phyloP scores from a whole-genome alignment of 2,888 invertebrate genomes.

The Andrena trimmerana region DNA sequence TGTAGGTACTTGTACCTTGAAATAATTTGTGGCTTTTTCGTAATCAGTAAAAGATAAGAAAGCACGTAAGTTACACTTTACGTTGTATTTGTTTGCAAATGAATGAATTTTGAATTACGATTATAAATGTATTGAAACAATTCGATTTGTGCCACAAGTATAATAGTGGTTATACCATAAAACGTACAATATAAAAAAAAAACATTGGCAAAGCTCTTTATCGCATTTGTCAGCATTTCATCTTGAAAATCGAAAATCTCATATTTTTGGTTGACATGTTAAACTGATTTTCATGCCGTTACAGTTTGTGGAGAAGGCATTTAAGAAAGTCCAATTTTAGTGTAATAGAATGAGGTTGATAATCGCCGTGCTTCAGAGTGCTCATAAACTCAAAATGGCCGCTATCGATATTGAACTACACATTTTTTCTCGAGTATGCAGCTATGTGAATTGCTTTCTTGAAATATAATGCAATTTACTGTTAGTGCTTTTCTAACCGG shows the following conservation, averaged over 20 bases:
- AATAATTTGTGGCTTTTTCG: constrained; percentile 13
- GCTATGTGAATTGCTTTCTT: constrained; percentile 58
- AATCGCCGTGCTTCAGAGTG: constrained; percentile 65
- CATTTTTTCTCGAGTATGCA: constrained; percentile 55
- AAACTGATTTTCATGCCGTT: constrained; percentile 2
- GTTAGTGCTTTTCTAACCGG: constrained; percentile 19
- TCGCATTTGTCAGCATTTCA: constrained; percentile 34
- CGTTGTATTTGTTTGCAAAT: neutral
- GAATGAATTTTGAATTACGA: neutral
- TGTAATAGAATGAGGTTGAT: constrained; percentile 61
- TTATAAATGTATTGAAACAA: constrained; percentile 4
- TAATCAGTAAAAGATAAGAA: constrained; percentile 5
- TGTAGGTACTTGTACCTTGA: neutral
- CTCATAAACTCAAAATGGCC: constrained; percentile 78
- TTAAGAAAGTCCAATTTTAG: constrained; percentile 63
- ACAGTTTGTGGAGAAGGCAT: constrained; percentile 14
- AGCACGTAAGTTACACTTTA: neutral
- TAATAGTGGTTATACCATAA: constrained; percentile 6
- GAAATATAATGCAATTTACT: constrained; percentile 33
- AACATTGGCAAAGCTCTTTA: constrained; percentile 39
- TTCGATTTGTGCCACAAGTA: constrained; percentile 6
- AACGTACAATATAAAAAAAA: constrained; percentile 30
- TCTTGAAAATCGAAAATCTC: constrained; percentile 6
- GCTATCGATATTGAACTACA: constrained; percentile 62
- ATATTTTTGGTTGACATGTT: constrained; percentile 15